These are phyloP conservation scores for Bombus fervidus DNA, from an alignment of 1,140 invertebrate species.

Conservation along the genomic window DNA sequence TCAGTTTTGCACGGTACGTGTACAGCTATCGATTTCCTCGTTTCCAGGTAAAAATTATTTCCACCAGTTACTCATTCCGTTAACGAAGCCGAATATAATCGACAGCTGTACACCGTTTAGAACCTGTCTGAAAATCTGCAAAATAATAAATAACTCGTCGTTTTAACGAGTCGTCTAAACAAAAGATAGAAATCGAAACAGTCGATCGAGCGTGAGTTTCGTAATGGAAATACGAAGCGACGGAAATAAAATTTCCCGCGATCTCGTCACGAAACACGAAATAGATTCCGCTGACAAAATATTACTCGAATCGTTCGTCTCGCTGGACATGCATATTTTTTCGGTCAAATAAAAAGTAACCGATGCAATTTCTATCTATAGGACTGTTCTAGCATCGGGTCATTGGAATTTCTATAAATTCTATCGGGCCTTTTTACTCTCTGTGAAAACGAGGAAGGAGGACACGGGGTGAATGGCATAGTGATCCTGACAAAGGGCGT, in stretches of 20 bases:
- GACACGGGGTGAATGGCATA: not conserved
- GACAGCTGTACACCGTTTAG: not conserved
- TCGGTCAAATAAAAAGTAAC: not conserved
- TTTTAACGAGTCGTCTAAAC: not conserved
- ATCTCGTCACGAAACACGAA: not conserved
- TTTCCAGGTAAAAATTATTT: slow-evolving; percentile 13
- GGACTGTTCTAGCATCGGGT: too few relatives aligned
- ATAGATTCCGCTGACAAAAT: not conserved
- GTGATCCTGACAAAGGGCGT: slow-evolving; percentile 29
- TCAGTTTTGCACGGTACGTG: not conserved
- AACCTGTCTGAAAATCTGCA: not conserved
- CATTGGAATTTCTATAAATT: slow-evolving; percentile 23
- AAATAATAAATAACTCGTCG: not conserved
- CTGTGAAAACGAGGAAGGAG: slow-evolving; percentile 22
- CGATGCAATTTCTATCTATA: not conserved
- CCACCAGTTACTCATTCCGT: not conserved
- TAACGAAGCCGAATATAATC: not conserved
- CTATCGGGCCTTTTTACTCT: not conserved
- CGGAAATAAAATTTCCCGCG: slow-evolving; percentile 1
- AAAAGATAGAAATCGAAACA: not conserved
- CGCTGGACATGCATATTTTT: not conserved
- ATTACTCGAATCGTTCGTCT: not conserved
- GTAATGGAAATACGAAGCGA: not conserved
- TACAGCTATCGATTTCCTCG: not conserved
- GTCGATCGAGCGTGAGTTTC: not conserved